Evolutionary conservation across 2,888 invertebrate species (phyloP).

Genomic region (Apamea anceps): DNA sequence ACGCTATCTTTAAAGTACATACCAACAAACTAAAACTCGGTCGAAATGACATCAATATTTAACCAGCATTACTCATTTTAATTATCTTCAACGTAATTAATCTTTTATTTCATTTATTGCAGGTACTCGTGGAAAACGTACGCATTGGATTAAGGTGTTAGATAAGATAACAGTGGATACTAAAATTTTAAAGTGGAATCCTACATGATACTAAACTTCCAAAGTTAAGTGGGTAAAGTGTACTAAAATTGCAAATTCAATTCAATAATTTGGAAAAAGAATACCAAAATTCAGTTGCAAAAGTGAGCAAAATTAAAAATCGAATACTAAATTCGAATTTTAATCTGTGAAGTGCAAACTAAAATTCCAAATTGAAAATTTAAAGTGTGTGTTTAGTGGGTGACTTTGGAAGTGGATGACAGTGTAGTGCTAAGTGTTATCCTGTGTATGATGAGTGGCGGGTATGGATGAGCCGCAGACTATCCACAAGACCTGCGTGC

Average conservation of each 20-base stretch:
- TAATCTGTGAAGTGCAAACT: slow-evolving; percentile 27
- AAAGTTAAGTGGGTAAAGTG: slow-evolving; percentile 26
- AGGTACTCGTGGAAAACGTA: slow-evolving; percentile 55
- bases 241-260: slow-evolving; percentile 33
- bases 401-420: slow-evolving; percentile 39
- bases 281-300: neutral
- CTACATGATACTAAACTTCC: slow-evolving; percentile 24
- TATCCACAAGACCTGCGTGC: slow-evolving; percentile 87
- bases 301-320: slow-evolving; percentile 5
- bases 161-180: slow-evolving; percentile 14
- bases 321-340: slow-evolving; percentile 25
- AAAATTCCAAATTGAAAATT: slow-evolving; percentile 44
- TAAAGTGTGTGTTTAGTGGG: slow-evolving; percentile 27
- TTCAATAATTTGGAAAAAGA: slow-evolving; percentile 3
- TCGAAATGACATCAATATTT: slow-evolving; percentile 73
- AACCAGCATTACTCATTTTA: slow-evolving; percentile 64
- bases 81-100: slow-evolving; percentile 60
- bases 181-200: slow-evolving; percentile 11
- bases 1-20: slow-evolving; percentile 54
- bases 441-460: slow-evolving; percentile 84
- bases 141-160: slow-evolving; percentile 37
- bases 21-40: slow-evolving; percentile 48
- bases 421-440: slow-evolving; percentile 59
- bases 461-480: slow-evolving; percentile 85
- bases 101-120: slow-evolving; percentile 57